These are phyloP conservation scores for Prionace glauca DNA, from an alignment of 2,797 vertebrate genomes.

Conservation along the genomic window DNA sequence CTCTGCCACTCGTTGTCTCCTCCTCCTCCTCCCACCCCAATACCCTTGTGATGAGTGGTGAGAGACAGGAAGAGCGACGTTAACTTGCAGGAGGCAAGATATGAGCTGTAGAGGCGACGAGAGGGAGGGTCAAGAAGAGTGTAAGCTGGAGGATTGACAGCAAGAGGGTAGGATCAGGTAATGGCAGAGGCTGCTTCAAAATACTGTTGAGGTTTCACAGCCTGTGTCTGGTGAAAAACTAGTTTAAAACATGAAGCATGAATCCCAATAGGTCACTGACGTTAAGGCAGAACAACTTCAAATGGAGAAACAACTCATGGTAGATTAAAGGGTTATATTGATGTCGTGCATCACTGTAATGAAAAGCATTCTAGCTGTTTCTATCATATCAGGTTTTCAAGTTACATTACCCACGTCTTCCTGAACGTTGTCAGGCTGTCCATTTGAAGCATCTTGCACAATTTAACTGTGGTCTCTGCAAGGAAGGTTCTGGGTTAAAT, in stretches of 20 bases:
- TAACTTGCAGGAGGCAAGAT: too few relatives aligned
- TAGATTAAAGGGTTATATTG: not conserved
- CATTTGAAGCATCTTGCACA: not conserved
- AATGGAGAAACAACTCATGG: not conserved
- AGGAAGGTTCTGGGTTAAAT: not conserved
- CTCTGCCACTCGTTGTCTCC: too few relatives aligned
- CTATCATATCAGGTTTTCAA: not conserved
- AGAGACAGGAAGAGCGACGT: not conserved
- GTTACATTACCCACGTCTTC: not conserved
- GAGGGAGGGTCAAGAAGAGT: too few relatives aligned
- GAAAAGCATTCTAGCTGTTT: not conserved
- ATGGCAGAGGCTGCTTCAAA: not conserved
- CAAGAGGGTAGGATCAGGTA: not conserved
- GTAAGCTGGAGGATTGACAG: too few relatives aligned
- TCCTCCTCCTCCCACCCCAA: too few relatives aligned
- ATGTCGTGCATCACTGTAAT: not conserved
- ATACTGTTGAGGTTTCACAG: not conserved
- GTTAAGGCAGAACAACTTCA: not conserved
- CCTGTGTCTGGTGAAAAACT: too few relatives aligned
- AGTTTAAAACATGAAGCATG: not conserved
- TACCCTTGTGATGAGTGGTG: not conserved
- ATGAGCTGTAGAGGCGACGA: too few relatives aligned
- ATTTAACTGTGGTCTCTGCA: not conserved
- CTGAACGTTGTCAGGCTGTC: not conserved
- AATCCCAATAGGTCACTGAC: not conserved